These are phyloP conservation scores for Pitta sordida DNA, from an alignment of 2,113 vertebrate species.

Conservation along the genomic window DNA sequence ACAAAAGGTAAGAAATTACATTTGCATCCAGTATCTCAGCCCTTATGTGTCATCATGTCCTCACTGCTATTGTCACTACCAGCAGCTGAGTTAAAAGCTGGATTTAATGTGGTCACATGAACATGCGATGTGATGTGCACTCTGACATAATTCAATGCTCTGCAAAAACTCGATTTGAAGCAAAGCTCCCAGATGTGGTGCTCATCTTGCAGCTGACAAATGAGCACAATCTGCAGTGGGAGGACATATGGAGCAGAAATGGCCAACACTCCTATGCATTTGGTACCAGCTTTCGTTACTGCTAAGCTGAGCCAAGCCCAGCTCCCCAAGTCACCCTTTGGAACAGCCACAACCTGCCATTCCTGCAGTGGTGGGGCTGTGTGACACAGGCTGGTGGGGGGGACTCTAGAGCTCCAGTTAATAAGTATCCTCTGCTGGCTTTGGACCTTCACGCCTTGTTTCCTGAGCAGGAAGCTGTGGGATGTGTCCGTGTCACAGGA, in stretches of 20 bases:
- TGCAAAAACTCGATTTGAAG: background rate
- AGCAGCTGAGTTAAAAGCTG: background rate
- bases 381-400: background rate
- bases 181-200: background rate
- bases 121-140: accelerated
- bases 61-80: background rate
- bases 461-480: background rate
- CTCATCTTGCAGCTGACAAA: background rate
- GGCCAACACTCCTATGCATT: accelerated
- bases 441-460: background rate
- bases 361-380: accelerated
- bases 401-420: background rate
- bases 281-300: background rate
- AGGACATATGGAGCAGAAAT: accelerated
- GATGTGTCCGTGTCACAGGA: background rate
- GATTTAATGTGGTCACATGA: accelerated
- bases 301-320: background rate
- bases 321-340: background rate
- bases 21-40: background rate
- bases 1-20: background rate
- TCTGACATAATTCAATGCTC: accelerated
- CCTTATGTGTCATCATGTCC: background rate
- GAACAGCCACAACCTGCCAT: background rate
- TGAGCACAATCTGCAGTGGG: background rate
- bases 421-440: background rate